Evolutionary conservation across 1,140 invertebrate species (phyloP).

Genomic region (Protaetia brevitarsis): DNA sequence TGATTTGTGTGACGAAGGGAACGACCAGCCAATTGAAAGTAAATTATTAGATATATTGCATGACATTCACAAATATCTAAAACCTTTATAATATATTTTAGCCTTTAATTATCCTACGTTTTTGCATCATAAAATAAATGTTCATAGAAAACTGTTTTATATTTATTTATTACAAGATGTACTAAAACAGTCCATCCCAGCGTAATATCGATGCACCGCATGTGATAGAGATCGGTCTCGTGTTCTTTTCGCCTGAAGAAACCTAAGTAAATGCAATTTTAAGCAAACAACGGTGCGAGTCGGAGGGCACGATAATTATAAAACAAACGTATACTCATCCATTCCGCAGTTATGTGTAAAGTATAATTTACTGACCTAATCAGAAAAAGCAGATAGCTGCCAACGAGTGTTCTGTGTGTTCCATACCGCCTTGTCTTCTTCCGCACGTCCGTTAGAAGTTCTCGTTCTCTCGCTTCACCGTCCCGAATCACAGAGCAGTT

Average conservation of each 20-base stretch:
- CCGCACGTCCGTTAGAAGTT: neutral
- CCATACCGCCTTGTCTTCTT: neutral
- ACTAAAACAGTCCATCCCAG: too few relatives aligned
- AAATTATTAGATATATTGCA: too few relatives aligned
- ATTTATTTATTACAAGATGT: too few relatives aligned
- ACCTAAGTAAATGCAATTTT: conserved; percentile 15
- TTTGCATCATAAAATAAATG: too few relatives aligned
- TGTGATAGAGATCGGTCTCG: neutral
- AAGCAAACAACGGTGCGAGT: conserved; percentile 3
- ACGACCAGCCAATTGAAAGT: too few relatives aligned
- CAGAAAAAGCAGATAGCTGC: conserved; percentile 28
- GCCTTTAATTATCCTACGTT: too few relatives aligned
- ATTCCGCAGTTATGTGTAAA: conserved; percentile 29
- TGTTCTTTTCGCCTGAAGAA: neutral
- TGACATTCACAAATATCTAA: too few relatives aligned
- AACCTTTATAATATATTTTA: too few relatives aligned
- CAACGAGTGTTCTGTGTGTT: conserved; percentile 5
- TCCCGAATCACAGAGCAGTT: conserved; percentile 4
- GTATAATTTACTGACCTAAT: conserved; percentile 32
- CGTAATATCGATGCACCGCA: too few relatives aligned
- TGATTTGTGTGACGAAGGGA: too few relatives aligned
- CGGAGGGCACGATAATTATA: conserved; percentile 24
- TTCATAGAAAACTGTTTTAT: too few relatives aligned
- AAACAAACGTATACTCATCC: conserved; percentile 28
- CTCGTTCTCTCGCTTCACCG: neutral